Evolutionary conservation across 2,797 vertebrate species (phyloP).

Genomic region (Enteromius unitaeniatus): DNA sequence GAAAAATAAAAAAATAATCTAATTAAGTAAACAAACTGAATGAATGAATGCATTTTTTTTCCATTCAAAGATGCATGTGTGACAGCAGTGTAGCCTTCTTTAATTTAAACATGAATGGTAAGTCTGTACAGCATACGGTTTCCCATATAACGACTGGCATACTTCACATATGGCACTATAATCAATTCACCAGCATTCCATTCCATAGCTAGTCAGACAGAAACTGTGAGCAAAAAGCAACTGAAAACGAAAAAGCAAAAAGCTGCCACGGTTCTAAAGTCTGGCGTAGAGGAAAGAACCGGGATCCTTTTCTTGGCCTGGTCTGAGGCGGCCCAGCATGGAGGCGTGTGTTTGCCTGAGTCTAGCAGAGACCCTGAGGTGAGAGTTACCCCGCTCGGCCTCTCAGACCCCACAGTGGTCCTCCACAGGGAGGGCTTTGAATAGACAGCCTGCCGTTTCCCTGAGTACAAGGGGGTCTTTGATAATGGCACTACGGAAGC

Average conservation of each 20-base stretch:
- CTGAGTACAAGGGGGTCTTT: slow-evolving; percentile 51
- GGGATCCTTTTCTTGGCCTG: slow-evolving; percentile 16
- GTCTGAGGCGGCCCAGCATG: slow-evolving; percentile 46
- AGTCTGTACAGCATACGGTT: neutral
- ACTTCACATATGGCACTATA: neutral
- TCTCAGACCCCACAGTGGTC: slow-evolving; percentile 42
- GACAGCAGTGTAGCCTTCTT: neutral
- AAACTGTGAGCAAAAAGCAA: neutral
- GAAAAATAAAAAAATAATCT: neutral
- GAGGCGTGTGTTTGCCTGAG: slow-evolving; percentile 42
- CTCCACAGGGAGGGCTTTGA: slow-evolving; percentile 52
- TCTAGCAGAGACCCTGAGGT: slow-evolving; percentile 53
- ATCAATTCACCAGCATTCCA: neutral
- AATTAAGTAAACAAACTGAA: too few species aligned
- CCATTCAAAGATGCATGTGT: neutral
- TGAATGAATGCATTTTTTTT: too few species aligned
- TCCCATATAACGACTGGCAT: neutral
- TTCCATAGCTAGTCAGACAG: neutral
- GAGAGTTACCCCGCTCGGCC: slow-evolving; percentile 44
- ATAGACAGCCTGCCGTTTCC: slow-evolving; percentile 50
- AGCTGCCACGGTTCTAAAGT: neutral
- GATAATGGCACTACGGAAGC: slow-evolving; percentile 55
- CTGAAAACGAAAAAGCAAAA: neutral
- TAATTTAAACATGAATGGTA: neutral
- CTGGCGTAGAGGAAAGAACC: slow-evolving; percentile 7